Percentiles rank a stretch among this genome's conserved stretches.
Evolutionary conservation across 2,797 vertebrate genomes (phyloP).

Genomic region (Myotis myotis): DNA sequence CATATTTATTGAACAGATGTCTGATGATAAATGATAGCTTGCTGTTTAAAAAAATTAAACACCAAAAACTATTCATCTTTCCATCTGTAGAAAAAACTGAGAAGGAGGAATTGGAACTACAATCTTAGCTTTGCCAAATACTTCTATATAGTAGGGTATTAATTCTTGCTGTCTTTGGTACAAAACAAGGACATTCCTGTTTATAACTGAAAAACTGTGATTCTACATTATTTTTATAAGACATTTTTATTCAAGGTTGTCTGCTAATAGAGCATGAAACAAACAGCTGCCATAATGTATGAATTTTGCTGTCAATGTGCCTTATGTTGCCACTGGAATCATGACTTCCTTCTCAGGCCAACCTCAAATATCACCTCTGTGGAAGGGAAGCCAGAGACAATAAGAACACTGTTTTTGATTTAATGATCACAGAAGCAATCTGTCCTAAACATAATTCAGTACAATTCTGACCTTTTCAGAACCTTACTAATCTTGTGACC

Average conservation of each 20-base stretch:
- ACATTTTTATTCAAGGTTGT: conserved; percentile 24
- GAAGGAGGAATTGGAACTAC: not conserved
- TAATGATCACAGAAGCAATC: conserved; percentile 64
- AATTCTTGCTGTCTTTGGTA: not conserved
- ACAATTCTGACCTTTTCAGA: conserved; percentile 81
- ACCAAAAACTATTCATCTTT: conserved; percentile 3
- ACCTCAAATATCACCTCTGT: conserved; percentile 64
- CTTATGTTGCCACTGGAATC: conserved; percentile 1
- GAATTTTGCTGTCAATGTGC: not conserved
- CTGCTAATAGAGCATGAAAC: conserved; percentile 4
- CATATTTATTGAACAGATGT: conserved; percentile 7
- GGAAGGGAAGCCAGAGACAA: conserved; percentile 36
- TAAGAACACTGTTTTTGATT: conserved; percentile 26
- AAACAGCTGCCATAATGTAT: conserved; percentile 6
- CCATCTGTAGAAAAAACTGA: not conserved
- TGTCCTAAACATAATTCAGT: conserved; percentile 73
- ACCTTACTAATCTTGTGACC: conserved; percentile 76
- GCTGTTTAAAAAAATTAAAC: not conserved
- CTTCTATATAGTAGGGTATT: not conserved
- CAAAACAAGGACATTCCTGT: not conserved
- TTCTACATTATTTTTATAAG: conserved; percentile 6
- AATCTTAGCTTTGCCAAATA: not conserved
- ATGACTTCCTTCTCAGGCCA: conserved; percentile 54
- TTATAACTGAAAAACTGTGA: conserved; percentile 21
- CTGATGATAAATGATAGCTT: conserved; percentile 39